A percentile compares a stretch with the other conserved stretches of the same genome.
phyloP scores from a whole-genome alignment of 1,140 invertebrate genomes.

The Pomacea maculata region DNA sequence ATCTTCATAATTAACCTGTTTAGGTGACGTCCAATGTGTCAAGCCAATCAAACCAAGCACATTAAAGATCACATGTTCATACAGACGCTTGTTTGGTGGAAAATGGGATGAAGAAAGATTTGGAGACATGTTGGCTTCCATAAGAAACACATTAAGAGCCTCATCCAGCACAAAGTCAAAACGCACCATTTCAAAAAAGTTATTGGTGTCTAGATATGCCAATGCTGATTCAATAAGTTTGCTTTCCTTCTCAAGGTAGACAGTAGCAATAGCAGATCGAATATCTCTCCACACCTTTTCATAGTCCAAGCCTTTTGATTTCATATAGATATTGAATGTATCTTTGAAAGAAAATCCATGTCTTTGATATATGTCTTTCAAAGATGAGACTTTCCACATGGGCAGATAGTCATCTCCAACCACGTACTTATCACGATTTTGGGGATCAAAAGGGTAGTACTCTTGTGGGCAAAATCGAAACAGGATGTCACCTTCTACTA shows the following conservation, averaged over 20 bases:
- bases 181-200: slow-evolving; percentile 94
- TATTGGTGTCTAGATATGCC: slow-evolving; percentile 65
- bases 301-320: slow-evolving; percentile 75
- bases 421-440: slow-evolving; percentile 88
- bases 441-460: slow-evolving; percentile 90
- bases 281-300: slow-evolving; percentile 83
- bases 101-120: slow-evolving; percentile 95
- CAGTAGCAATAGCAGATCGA: slow-evolving; percentile 78
- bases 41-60: slow-evolving; percentile 85
- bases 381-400: slow-evolving; percentile 87
- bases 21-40: slow-evolving; percentile 54
- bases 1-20: slow-evolving; percentile 61
- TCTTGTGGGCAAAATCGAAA: slow-evolving; percentile 92
- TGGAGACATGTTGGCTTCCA: slow-evolving; percentile 99
- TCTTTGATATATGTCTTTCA: slow-evolving; percentile 80
- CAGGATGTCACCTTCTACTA: slow-evolving; percentile 87
- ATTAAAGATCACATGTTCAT: slow-evolving; percentile 92
- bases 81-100: slow-evolving; percentile 84
- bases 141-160: slow-evolving; percentile 84
- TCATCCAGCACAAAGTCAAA: slow-evolving; percentile 94
- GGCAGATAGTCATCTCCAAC: slow-evolving; percentile 95
- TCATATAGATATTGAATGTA: slow-evolving; percentile 84
- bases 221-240: slow-evolving; percentile 60
- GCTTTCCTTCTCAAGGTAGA: slow-evolving; percentile 80
- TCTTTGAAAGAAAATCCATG: slow-evolving; percentile 87